Evolutionary conservation across 2,888 invertebrate genomes (phyloP), one percentile per base, ranked within the genome.

Genomic region (Synanthedon andrenaeformis): DNA sequence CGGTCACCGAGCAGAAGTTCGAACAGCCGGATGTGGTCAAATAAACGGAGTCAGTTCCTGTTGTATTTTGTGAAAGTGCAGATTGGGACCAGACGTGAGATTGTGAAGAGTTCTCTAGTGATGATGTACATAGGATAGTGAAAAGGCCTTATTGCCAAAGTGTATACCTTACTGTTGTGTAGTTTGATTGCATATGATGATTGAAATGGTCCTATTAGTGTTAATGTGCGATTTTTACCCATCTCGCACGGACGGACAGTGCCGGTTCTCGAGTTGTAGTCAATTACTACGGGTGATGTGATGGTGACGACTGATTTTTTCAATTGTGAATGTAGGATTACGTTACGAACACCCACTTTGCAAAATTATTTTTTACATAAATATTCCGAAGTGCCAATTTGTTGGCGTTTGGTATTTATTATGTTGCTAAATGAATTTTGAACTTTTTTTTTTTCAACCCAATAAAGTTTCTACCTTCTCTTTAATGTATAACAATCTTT

Each of bases 1-100:
- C 93, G 61, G 91, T 93, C 51, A 93, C 91, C 72, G 94, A 95
- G 77, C 90, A 90, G 72, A 88, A 85, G 58, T 92, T 91, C 75
- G 86, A 88, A 45, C 64, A 69, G 41, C 53, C 70, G 14, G 84
- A 81, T 67, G 67, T 60, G 54, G 70, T 75, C 57, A 77, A 82
- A 62, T 80, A 79, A 78, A 13, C 45, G 45, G 13, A 45, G 45
- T 45, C 45, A 45, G 45, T 45, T 45, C 45, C 45, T 45, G 13
- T 45, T n/a, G 11, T 42, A 10, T 45, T 45, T 13, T 6, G 45
- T 45, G n/a, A 6, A 45, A 45, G 14, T n/a, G 45, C 14, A 45
- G 45, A 13, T 45, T 14, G 45, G 45, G 45, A 45, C 45, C 45
- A 45, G 45, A 3, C 10, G 35, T 10, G 10, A 35, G 2, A 35